These are phyloP conservation scores for Pogonomyrmex californicus DNA, from an alignment of 1,140 invertebrate genomes.

Conservation along the genomic window DNA sequence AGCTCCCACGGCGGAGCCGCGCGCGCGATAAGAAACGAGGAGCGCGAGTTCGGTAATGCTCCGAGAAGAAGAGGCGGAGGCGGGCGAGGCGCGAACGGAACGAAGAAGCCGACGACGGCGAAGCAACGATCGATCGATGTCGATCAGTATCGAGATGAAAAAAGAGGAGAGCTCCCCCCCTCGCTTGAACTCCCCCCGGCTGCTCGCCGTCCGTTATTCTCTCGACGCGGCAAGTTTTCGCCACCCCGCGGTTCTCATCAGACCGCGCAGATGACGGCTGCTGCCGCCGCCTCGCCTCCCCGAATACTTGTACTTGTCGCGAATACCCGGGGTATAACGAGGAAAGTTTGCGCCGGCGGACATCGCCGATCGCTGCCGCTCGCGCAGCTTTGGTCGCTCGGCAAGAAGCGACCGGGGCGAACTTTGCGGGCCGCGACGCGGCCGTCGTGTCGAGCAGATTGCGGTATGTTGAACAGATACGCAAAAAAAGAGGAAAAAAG, in stretches of 20 bases:
- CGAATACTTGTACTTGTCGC: conserved; percentile 45
- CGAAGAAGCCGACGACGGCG: conserved; percentile 23
- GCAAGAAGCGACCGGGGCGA: conserved; percentile 23
- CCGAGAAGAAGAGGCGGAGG: conserved; percentile 35
- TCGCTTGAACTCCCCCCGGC: background rate
- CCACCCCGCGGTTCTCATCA: conserved; percentile 41
- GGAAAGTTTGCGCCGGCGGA: conserved; percentile 76
- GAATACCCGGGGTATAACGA: conserved; percentile 75
- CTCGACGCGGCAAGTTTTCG: conserved; percentile 35
- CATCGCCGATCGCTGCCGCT: conserved; percentile 56
- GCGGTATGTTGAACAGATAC: conserved; percentile 32
- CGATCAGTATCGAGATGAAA: conserved; percentile 50
- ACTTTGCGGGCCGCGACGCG: conserved; percentile 5
- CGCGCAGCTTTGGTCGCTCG: background rate
- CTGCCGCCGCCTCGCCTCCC: background rate
- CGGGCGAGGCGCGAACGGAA: conserved; percentile 36
- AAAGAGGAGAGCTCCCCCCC: background rate
- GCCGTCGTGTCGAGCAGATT: conserved; percentile 27
- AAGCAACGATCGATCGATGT: conserved; percentile 62
- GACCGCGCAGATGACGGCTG: conserved; percentile 52
- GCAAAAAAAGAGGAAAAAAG: background rate
- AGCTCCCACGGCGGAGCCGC: background rate
- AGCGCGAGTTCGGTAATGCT: conserved; percentile 31
- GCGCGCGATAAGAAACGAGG: conserved; percentile 30
- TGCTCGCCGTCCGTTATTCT: conserved; percentile 5